Evolutionary conservation across 2,888 invertebrate species (phyloP), one percentile per base, ranked within the genome.

Genomic region (Torymus texanus): DNA sequence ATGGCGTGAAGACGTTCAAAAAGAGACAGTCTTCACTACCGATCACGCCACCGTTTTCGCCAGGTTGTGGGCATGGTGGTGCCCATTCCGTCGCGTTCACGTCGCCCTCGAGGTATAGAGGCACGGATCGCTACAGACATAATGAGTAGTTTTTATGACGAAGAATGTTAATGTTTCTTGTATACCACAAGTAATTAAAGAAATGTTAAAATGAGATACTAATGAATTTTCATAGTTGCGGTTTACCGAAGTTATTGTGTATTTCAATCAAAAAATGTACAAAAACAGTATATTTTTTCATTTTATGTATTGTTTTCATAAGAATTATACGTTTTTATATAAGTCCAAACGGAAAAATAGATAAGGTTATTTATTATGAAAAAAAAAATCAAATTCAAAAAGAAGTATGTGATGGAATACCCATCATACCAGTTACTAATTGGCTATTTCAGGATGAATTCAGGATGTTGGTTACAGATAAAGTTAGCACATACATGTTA

Each of bases 1-100:
- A 93, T 0, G 96, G 96, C 1, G 95, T 93, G 85, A 93, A 95
- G 8, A 96, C 91, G 86, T 96, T 96, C 3, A 96, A 91, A 84
- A 94, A 94, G 63, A 96, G 91, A 86, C 96, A 96, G 86, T 96
- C 94, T 88, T 96, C 92, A 87, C 89, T 72, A 89, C 92, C 92
- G 83, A 88, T 87, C 62, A 88, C 75, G 2, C 91, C 91, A 2
- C 83, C 83, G 41, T 86, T 82, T 24, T 81, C 82, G 85, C 91
- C 90, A 24, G 92, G 92, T 84, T 94, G 94, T 13, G 93, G 91
- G 84, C 94, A 94, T 0, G 94, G 93, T 1, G 92, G 88, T 0
- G 93, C 92, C 88, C 91, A 92, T 1, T 83, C 85, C 0, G 92
- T 93, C 0, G 94, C 94, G 86, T 93, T 92, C 2, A 93, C 86